These are phyloP conservation scores for Muscicapa adusta DNA, from an alignment of 2,113 vertebrate genomes.

Conservation along the genomic window DNA sequence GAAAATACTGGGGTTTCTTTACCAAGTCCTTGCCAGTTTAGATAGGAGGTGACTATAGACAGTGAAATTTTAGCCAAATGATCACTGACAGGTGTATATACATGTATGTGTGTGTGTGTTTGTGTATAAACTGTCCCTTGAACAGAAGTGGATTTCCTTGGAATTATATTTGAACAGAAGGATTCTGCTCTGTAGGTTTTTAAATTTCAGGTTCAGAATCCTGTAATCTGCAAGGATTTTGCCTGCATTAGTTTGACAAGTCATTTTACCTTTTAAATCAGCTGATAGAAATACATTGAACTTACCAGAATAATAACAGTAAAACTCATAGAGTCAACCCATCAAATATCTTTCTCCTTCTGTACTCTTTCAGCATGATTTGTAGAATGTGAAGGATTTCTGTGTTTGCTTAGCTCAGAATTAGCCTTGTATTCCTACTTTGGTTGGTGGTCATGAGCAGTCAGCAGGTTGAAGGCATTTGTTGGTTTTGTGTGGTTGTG, in stretches of 20 bases:
- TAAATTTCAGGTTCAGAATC: not conserved
- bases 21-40: not conserved
- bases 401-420: conserved; percentile 7
- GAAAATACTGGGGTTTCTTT: not conserved
- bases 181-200: not conserved
- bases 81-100: not conserved
- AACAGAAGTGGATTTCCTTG: not conserved
- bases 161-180: not conserved
- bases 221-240: not conserved
- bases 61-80: not conserved
- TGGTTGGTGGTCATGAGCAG: not conserved
- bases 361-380: not conserved
- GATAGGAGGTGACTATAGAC: not conserved
- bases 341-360: not conserved
- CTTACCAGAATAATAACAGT: not conserved
- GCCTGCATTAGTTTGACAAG: not conserved
- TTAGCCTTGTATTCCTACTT: not conserved
- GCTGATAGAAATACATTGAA: not conserved
- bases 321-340: not conserved
- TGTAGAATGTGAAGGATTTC: not conserved
- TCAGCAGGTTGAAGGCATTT: not conserved
- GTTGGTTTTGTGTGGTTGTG: conserved; percentile 23
- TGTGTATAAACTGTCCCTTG: not conserved
- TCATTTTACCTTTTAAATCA: not conserved
- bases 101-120: fast-evolving